Evolutionary conservation across 2,113 vertebrate genomes (phyloP), one percentile per base, ranked within the genome.

Genomic region (Accipiter virgatus): DNA sequence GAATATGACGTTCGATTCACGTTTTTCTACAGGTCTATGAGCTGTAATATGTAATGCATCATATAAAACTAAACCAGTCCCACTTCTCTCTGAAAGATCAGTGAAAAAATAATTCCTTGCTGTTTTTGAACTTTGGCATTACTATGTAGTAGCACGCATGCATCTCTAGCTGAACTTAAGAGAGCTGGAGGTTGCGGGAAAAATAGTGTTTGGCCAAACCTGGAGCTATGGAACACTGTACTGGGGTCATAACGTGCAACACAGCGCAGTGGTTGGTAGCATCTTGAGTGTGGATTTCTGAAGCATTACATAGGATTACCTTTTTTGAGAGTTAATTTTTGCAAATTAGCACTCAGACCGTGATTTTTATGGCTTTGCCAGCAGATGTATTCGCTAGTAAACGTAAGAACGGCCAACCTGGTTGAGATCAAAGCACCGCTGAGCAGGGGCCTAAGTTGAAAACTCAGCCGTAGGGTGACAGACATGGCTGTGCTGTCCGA

Each of bases 241-340:
- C 29, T 17, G 23, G 10, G 20, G 62, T 71, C 31, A 27, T 27
- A 50, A 66, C 0, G 0, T 48, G 70, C 68, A 59, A 55, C 52
- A 16, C 7, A 26, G 11, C 1, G 0, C 62, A 50, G 52, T 5
- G 25, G 27, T 23, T 5, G 25, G 27, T 23, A 61, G 1, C 17
- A 27, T 71, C 90, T 32, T 48, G 63, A 42, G 11, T 43, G n/a
- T 31, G 20, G 23, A 19, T 82, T 77, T 77, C 40, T 38, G 48
- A 31, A 71, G 52, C 32, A 27, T 16, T 50, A 59, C 34, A 32
- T 10, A 47, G n/a, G 22, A 65, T 34, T 40, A 70, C 2, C 4
- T 43, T 50, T 66, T 43, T 38, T 78, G 29, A 59, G 22, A 70
- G 42, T 86, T 22, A 43, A 11, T 55, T 81, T 71, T 71, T 58